Conservation (phyloP, 2,888 invertebrate genomes). For the Eilema sororculum region DNA sequence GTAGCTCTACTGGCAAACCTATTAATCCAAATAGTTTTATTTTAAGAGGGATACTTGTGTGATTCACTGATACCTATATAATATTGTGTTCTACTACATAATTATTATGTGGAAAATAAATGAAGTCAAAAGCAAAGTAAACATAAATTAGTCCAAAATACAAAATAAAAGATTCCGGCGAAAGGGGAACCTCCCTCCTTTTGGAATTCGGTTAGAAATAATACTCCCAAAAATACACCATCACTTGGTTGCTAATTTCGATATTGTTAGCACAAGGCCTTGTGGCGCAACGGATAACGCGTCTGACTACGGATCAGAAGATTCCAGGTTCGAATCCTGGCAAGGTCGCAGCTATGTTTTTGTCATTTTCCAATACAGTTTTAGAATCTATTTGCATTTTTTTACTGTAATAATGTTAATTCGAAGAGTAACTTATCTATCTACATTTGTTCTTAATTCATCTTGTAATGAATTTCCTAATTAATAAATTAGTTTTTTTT, state of each 20-base stretch:
- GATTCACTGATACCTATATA: too few relatives aligned
- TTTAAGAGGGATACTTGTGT: not conserved
- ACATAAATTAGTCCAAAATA: too few relatives aligned
- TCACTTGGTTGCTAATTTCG: constrained; percentile 6
- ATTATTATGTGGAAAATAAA: too few relatives aligned
- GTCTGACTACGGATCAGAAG: constrained; percentile 91
- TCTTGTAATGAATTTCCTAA: too few relatives aligned
- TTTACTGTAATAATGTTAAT: not conserved
- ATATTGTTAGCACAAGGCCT: constrained; percentile 67
- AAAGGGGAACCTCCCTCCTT: too few relatives aligned
- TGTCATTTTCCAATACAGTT: constrained; percentile 20
- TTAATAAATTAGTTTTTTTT: too few relatives aligned
- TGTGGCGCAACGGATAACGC: constrained; percentile 90
- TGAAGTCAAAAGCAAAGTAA: too few relatives aligned
- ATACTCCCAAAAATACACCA: too few relatives aligned
- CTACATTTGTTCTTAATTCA: not conserved
- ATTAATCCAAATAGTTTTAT: constrained; percentile 13
- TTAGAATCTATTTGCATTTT: not conserved
- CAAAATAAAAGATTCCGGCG: too few relatives aligned
- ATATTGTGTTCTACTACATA: too few relatives aligned
- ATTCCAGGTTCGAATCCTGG: constrained; percentile 90
- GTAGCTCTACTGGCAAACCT: constrained; percentile 78
- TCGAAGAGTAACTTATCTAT: too few relatives aligned
- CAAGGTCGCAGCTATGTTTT: constrained; percentile 79
- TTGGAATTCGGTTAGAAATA: not conserved